These are phyloP conservation scores for Phyllotreta cruciferae DNA, from an alignment of 2,888 invertebrate species.

Conservation along the genomic window DNA sequence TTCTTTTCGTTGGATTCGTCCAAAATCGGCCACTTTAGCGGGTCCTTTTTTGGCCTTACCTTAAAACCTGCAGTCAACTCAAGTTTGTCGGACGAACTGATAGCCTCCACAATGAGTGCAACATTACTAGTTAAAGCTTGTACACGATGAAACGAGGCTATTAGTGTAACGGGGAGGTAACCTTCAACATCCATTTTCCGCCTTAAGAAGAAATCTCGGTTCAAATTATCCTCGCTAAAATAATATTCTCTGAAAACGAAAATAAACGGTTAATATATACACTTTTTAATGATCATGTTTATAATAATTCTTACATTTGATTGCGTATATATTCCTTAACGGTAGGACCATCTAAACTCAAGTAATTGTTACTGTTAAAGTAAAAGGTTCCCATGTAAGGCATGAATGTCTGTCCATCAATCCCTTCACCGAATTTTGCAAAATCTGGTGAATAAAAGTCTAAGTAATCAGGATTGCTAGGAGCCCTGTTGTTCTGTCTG, in stretches of 20 bases:
- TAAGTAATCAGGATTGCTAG: conserved; percentile 61
- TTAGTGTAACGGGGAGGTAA: conserved; percentile 89
- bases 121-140: conserved; percentile 86
- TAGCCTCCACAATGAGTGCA: conserved; percentile 82
- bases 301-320: conserved; percentile 78
- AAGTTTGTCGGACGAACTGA: conserved; percentile 84
- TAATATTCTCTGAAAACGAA: conserved; percentile 88
- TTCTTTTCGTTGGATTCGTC: conserved; percentile 62
- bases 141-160: conserved; percentile 96
- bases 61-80: conserved; percentile 78
- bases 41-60: conserved; percentile 83
- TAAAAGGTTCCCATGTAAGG: conserved; percentile 69
- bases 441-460: conserved; percentile 57
- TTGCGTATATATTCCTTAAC: conserved; percentile 86
- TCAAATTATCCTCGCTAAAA: conserved; percentile 95
- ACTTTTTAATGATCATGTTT: not conserved
- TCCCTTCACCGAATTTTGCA: conserved; percentile 34
- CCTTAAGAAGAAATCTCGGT: conserved; percentile 94
- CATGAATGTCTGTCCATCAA: conserved; percentile 52
- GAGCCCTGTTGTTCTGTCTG: conserved; percentile 59
- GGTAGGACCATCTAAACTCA: conserved; percentile 61
- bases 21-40: conserved; percentile 87
- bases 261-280: not conserved
- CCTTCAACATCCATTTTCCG: conserved; percentile 96
- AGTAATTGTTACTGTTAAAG: conserved; percentile 63